Evolutionary conservation across 23 tunicate genomes (phyloP).

Genomic region (Ascidia mentula): DNA sequence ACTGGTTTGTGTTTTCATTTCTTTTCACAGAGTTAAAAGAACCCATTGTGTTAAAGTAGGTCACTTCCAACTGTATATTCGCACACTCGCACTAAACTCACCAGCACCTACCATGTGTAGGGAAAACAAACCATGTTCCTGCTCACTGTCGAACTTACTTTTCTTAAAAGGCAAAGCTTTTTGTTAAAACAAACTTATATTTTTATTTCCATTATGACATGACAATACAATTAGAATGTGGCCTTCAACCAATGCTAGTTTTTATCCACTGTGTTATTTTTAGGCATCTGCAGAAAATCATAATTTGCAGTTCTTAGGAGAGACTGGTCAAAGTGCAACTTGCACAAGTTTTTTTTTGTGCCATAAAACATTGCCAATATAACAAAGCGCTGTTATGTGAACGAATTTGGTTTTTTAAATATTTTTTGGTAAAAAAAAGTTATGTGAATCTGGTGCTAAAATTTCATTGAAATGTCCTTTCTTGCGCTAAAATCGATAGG

Average conservation of each 20-base stretch:
- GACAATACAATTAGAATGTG: neutral
- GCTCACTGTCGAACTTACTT: neutral
- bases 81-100: neutral
- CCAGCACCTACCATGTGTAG: neutral
- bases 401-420: too few species aligned
- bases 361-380: slow-evolving; percentile 3
- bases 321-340: too few species aligned
- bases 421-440: too few species aligned
- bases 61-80: neutral
- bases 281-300: too few species aligned
- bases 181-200: neutral
- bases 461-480: too few species aligned
- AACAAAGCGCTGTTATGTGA: too few species aligned
- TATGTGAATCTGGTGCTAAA: too few species aligned
- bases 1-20: neutral
- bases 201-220: neutral
- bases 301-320: too few species aligned
- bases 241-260: neutral
- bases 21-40: neutral
- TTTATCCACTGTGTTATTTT: slow-evolving; percentile 8
- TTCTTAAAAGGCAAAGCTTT: neutral
- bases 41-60: neutral
- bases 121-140: neutral
- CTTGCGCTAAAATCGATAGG: too few species aligned
- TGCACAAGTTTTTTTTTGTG: neutral